Base-by-base conservation (phyloP, 2,888 invertebrate species). In the Apomyelois bistriatella region DNA sequence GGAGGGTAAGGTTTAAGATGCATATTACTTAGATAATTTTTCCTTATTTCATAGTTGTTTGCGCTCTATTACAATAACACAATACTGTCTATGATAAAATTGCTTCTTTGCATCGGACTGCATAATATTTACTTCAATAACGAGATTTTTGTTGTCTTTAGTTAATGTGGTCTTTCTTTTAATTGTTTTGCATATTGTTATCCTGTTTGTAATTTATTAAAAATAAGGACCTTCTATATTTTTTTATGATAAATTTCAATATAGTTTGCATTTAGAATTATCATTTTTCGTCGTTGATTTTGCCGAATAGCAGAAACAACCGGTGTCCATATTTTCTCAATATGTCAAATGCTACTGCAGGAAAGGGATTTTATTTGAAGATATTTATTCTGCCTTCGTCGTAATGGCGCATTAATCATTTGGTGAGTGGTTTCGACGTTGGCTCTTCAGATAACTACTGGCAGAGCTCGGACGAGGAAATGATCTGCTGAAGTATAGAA, bases 361-460 rank as follows among this genome's bases (percentile, higher is more conserved):
- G n/a, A n/a, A 35, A 36, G 12, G 62, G 60, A 58, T 66, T 68
- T 68, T 66, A 69, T 68, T 68, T 67, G 66, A 73, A 36, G 72
- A 75, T 75, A 74, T 74, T 72, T 74, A 74, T 73, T 65, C 63
- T 58, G 48, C 53, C 56, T 52, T 53, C 54, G 50, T 54, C 37
- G 70, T 78, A 79, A 79, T 76, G 72, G 74, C 49, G 60, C 76
- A 78, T 80, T 79, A 77, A 79, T 81, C 80, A 75, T 72, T 59
- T 52, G 56, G 54, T 37, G 59, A 64, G 65, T 59, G 68, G 64
- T 68, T 66, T 61, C 68, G 65, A 68, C 64, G 62, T 68, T 76
- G 68, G 66, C 64, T 70, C 65, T 66, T 65, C 61, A 57, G 51
- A 52, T 52, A 43, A 52, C 50, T 37, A 43, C 41, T 37, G 16